Base-by-base conservation (phyloP, 2,797 vertebrate genomes). In the Bradypus variegatus region DNA sequence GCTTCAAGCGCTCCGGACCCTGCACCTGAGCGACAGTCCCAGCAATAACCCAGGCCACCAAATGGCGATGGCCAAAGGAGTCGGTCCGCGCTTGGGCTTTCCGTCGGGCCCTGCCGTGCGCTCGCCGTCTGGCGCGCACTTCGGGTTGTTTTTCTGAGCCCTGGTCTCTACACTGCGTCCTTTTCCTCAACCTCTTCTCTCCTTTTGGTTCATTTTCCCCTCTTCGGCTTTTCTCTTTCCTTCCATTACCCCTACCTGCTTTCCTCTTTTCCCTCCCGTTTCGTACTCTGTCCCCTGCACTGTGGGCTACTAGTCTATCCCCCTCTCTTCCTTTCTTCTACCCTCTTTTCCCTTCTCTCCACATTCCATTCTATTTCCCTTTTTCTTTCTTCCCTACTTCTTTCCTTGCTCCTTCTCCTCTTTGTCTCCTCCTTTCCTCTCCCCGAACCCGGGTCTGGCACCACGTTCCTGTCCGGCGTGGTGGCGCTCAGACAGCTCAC, bases 121-220 rank as follows among this genome's bases (percentile, higher is more conserved):
- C n/a, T 8, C 76, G 0, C 21, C 0, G 36, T 48, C 13, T 45
- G 2, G n/a, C 9, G 13, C 11, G 45, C 4, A 3, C n/a, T 7
- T 25, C 2, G 3, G 64, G 23, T 19, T 55, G 10, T 14, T 41
- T 45, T 27, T n/a, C 2, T 0, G 18, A 25, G 60, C 25, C n/a
- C 36, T 14, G 45, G 41, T 8, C 41, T 25, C 10, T 5, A 48
- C 19, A 9, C 14, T 12, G 23, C 6, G 25, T 1, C 7, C 41
- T 29, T 27, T 48, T 21, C 67, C 38, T 45, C 76, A 25, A 13
- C 27, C 5, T 55, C 48, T 58, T 36, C n/a, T 29, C 16, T 11
- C 18, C n/a, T 53, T 41, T 48, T 9, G 31, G 5, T 19, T 38
- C 9, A 12, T 21, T 58, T 14, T 3, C 31, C 13, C 13, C 38